These are phyloP conservation scores for Drosophila setosimentum DNA, from an alignment of 2,888 invertebrate genomes.

Conservation along the genomic window DNA sequence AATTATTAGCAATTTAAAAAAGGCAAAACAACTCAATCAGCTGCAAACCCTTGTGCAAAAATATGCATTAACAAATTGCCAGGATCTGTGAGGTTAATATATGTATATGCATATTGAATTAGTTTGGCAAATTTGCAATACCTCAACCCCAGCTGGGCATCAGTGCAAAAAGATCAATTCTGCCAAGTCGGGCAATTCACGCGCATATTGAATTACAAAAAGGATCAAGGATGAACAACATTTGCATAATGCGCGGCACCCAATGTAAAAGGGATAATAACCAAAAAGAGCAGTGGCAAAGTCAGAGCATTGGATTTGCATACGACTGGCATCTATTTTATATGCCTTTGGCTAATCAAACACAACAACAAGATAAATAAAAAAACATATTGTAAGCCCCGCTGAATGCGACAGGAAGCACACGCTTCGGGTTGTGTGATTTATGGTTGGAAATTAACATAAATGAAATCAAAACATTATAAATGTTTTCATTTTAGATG, in stretches of 20 bases:
- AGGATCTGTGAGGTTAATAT: conserved; percentile 1
- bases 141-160: conserved; percentile 12
- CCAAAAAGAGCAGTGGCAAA: conserved; percentile 52
- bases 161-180: conserved; percentile 29
- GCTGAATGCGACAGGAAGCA: conserved; percentile 81
- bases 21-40: conserved; percentile 8
- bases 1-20: background rate
- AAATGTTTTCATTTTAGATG: conserved; percentile 73
- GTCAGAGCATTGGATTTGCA: conserved; percentile 54
- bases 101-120: conserved; percentile 36
- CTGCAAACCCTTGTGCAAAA: conserved; percentile 3
- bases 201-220: conserved; percentile 80
- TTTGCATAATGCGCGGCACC: conserved; percentile 70
- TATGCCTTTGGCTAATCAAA: conserved; percentile 63
- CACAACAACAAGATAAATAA: conserved; percentile 46
- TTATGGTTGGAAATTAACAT: conserved; percentile 81
- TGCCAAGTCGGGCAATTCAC: conserved; percentile 55
- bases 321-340: conserved; percentile 15
- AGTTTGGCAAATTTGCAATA: conserved; percentile 42
- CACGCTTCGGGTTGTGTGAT: conserved; percentile 79
- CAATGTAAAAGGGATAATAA: conserved; percentile 55
- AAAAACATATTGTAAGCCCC: conserved; percentile 51
- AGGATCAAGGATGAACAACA: conserved; percentile 54
- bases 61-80: conserved; percentile 40
- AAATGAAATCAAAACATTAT: conserved; percentile 82